Percentiles rank a stretch among this genome's conserved stretches.
Evolutionary conservation across 2,888 invertebrate genomes (phyloP).

Genomic region (Drosophila yooni): DNA sequence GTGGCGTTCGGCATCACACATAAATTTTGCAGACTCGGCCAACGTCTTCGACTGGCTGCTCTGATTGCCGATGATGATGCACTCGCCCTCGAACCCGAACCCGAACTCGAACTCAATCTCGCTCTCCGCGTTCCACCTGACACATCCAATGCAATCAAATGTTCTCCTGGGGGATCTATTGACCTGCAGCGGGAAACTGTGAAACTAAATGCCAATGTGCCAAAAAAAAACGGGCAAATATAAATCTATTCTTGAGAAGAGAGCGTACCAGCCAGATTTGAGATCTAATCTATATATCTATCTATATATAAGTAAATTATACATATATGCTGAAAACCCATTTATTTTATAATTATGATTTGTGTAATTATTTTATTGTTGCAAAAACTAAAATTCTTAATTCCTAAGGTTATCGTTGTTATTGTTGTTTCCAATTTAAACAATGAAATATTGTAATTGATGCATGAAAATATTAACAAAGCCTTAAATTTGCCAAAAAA

Average conservation of each 20-base stretch:
- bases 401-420: background rate
- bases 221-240: background rate
- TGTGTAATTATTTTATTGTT: background rate
- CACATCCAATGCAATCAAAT: conserved; percentile 46
- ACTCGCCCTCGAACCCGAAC: conserved; percentile 3
- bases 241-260: background rate
- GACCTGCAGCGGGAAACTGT: background rate
- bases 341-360: background rate
- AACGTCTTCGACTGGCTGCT: conserved; percentile 19
- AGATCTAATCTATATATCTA: background rate
- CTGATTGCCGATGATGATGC: conserved; percentile 41
- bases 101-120: conserved; percentile 4
- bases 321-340: background rate
- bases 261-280: background rate
- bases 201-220: background rate
- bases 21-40: conserved; percentile 37
- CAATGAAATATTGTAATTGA: background rate
- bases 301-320: too few relatives aligned
- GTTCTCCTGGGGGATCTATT: conserved; percentile 15
- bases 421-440: background rate
- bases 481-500: background rate
- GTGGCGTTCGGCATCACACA: conserved; percentile 40
- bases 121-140: conserved; percentile 42
- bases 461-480: background rate
- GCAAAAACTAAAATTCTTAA: rapidly evolving